These are phyloP conservation scores for Scotopteryx bipunctaria DNA, from an alignment of 2,888 invertebrate species.

Conservation along the genomic window DNA sequence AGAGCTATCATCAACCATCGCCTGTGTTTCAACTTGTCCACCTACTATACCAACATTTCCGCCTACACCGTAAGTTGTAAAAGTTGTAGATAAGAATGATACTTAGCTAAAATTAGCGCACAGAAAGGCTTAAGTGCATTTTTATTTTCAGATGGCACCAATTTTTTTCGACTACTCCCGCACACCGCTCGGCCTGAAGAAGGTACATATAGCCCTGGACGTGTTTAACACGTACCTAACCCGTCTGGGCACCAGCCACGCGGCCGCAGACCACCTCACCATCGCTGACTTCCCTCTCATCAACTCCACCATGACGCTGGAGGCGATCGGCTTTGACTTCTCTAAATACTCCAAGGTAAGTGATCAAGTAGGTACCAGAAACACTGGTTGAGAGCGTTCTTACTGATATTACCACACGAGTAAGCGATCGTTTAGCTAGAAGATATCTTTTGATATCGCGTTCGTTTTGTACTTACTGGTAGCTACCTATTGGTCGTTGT, in stretches of 20 bases:
- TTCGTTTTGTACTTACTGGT: too few species aligned
- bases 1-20: slow-evolving; percentile 91
- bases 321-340: slow-evolving; percentile 55
- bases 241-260: slow-evolving; percentile 84
- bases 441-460: too few species aligned
- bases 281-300: slow-evolving; percentile 90
- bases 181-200: slow-evolving; percentile 86
- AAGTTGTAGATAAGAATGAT: too few species aligned
- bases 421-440: too few species aligned
- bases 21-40: slow-evolving; percentile 89
- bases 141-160: slow-evolving; percentile 85
- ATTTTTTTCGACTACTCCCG: slow-evolving; percentile 90
- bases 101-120: too few species aligned
- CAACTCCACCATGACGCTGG: slow-evolving; percentile 88
- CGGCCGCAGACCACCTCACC: slow-evolving; percentile 86
- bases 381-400: too few species aligned
- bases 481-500: too few species aligned
- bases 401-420: too few species aligned
- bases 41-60: slow-evolving; percentile 88
- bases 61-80: slow-evolving; percentile 86
- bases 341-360: slow-evolving; percentile 37
- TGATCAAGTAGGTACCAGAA: too few species aligned
- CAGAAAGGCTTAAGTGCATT: background rate
- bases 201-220: slow-evolving; percentile 85
- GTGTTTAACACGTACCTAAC: slow-evolving; percentile 87